These are phyloP conservation scores for Synergus umbraculus DNA, from an alignment of 2,888 invertebrate genomes.

Conservation along the genomic window DNA sequence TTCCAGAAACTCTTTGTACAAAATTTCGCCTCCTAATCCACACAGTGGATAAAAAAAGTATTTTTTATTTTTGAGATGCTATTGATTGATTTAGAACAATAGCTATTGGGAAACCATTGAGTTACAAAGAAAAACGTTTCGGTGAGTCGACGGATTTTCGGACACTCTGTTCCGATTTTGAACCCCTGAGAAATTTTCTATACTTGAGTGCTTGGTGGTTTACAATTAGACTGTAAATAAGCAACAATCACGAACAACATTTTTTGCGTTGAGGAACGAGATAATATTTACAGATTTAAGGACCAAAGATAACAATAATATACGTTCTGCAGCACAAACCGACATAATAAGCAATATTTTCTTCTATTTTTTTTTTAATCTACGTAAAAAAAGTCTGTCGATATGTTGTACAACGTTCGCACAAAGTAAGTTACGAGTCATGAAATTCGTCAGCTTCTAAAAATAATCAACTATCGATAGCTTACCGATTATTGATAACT, in stretches of 20 bases:
- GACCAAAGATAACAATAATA: slow-evolving; percentile 74
- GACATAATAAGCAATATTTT: slow-evolving; percentile 40
- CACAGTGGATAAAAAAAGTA: background rate
- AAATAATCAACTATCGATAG: background rate
- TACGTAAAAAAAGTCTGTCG: slow-evolving; percentile 40
- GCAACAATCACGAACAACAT: slow-evolving; percentile 19
- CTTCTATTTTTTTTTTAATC: slow-evolving; percentile 47
- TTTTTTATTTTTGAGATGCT: background rate
- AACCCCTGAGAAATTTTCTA: slow-evolving; percentile 8
- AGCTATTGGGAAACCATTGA: background rate
- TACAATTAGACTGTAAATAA: slow-evolving; percentile 14
- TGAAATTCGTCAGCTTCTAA: background rate
- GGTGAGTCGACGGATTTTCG: background rate
- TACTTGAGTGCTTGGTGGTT: background rate
- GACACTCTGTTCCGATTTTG: slow-evolving; percentile 21
- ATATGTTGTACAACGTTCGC: slow-evolving; percentile 16
- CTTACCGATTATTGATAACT: slow-evolving; percentile 17
- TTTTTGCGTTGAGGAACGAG: slow-evolving; percentile 21
- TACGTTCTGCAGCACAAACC: slow-evolving; percentile 65
- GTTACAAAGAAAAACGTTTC: background rate
- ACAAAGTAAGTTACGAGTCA: slow-evolving; percentile 20
- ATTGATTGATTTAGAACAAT: background rate
- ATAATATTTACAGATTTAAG: slow-evolving; percentile 69
- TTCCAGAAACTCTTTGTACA: background rate
- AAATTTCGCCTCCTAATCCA: background rate